A percentile compares a stretch with the other conserved stretches of the same genome.
Conservation (phyloP, 2,797 vertebrate genomes). For the Acrocephalus scirpaceus region DNA sequence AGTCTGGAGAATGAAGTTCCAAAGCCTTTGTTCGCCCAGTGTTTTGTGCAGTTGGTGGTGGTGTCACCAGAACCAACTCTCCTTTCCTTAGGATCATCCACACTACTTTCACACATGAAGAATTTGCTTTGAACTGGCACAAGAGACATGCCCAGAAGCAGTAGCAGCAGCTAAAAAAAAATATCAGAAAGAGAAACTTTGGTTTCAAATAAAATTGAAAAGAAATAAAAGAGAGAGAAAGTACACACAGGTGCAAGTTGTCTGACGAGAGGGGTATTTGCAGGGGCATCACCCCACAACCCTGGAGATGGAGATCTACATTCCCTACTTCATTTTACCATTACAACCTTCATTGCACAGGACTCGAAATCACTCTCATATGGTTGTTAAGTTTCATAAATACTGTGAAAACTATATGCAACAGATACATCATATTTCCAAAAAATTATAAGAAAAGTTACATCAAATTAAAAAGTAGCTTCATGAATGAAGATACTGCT, state of each 20-base stretch:
- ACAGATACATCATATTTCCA: constrained; percentile 81
- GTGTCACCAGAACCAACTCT: neutral
- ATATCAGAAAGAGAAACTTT: constrained; percentile 72
- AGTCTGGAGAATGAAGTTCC: neutral
- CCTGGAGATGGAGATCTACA: constrained; percentile 30
- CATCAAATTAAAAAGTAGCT: constrained; percentile 86
- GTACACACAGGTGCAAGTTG: constrained; percentile 62
- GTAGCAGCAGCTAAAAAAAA: constrained; percentile 71
- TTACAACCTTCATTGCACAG: constrained; percentile 78
- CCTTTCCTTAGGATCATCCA: constrained; percentile 18
- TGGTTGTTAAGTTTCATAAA: constrained; percentile 83
- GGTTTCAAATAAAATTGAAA: constrained; percentile 72
- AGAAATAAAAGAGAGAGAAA: constrained; percentile 32
- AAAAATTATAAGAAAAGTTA: constrained; percentile 80
- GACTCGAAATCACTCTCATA: constrained; percentile 77
- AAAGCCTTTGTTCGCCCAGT: neutral
- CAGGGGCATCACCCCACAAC: constrained; percentile 28
- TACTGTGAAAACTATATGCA: constrained; percentile 83
- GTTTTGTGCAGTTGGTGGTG: neutral
- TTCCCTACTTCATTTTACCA: constrained; percentile 55
- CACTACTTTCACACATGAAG: constrained; percentile 8
- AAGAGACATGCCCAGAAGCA: constrained; percentile 56
- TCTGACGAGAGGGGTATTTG: constrained; percentile 59
- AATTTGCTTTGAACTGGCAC: neutral
- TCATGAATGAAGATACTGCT: constrained; percentile 84